phyloP scores from a whole-genome alignment of 2,888 invertebrate genomes.

The Stenolophus ochropezus region DNA sequence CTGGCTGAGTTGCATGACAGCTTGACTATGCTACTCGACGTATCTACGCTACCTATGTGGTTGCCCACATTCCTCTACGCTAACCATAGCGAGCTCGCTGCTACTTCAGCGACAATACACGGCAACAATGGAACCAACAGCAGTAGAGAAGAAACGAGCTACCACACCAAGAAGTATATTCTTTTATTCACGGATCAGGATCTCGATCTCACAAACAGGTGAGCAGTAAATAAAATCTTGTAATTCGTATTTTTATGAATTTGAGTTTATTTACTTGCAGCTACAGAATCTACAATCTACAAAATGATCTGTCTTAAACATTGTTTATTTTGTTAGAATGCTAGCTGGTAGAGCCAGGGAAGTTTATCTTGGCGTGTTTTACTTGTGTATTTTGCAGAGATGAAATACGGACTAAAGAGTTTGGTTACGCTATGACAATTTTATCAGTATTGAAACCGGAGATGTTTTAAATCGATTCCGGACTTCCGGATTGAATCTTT shows the following conservation, averaged over 20 bases:
- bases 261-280: no score
- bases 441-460: not conserved
- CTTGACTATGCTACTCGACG: constrained; percentile 73
- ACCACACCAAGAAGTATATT: constrained; percentile 67
- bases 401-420: constrained; percentile 13
- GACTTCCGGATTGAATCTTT: not conserved
- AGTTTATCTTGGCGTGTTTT: not conserved
- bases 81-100: not conserved
- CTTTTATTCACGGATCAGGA: constrained; percentile 67
- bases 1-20: constrained; percentile 72
- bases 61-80: constrained; percentile 64
- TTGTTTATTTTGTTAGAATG: no score
- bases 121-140: not conserved
- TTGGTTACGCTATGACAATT: not conserved
- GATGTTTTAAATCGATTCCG: constrained; percentile 25
- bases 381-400: not conserved
- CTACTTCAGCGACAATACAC: not conserved
- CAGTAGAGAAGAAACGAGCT: constrained; percentile 64
- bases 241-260: no score
- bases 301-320: no score
- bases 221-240: no score
- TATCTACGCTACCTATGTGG: constrained; percentile 71
- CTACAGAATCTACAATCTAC: no score
- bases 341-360: no score
- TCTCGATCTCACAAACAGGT: constrained; percentile 18